phyloP scores from a whole-genome alignment of 2,113 vertebrate species.

The Stegastes partitus region DNA sequence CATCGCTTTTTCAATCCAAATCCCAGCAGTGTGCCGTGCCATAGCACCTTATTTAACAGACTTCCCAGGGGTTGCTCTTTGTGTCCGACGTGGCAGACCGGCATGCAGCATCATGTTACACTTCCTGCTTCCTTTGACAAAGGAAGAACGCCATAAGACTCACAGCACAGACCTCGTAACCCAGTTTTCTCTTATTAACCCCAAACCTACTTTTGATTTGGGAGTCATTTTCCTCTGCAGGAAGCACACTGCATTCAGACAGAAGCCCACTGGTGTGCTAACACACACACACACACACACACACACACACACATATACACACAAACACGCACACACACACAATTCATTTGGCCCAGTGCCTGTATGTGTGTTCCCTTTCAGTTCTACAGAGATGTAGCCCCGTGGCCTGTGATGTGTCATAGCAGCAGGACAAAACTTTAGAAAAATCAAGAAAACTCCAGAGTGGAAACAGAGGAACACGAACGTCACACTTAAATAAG shows the following conservation, averaged over 20 bases:
- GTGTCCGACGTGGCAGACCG: conserved; percentile 26
- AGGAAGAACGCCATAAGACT: conserved; percentile 27
- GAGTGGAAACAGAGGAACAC: too few species aligned
- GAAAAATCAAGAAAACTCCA: too few species aligned
- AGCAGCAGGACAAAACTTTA: not conserved
- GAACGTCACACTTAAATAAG: too few species aligned
- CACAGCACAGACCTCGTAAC: conserved; percentile 54
- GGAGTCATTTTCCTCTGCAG: conserved; percentile 16
- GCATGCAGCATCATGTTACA: conserved; percentile 13
- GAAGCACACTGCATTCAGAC: not conserved
- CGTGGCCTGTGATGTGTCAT: not conserved
- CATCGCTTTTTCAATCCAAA: conserved; percentile 63
- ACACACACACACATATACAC: not conserved
- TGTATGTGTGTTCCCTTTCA: conserved; percentile 18
- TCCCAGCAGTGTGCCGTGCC: conserved; percentile 57
- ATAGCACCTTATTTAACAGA: conserved; percentile 35
- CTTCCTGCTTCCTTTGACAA: conserved; percentile 51
- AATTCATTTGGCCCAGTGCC: not conserved
- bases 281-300: not conserved
- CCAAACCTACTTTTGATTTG: conserved; percentile 38
- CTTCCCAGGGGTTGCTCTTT: conserved; percentile 57
- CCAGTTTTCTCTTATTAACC: conserved; percentile 58
- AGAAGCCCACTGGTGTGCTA: not conserved
- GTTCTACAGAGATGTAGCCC: not conserved
- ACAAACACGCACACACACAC: not conserved